Conservation (phyloP, 2,888 invertebrate species). For the Altica lythri region DNA sequence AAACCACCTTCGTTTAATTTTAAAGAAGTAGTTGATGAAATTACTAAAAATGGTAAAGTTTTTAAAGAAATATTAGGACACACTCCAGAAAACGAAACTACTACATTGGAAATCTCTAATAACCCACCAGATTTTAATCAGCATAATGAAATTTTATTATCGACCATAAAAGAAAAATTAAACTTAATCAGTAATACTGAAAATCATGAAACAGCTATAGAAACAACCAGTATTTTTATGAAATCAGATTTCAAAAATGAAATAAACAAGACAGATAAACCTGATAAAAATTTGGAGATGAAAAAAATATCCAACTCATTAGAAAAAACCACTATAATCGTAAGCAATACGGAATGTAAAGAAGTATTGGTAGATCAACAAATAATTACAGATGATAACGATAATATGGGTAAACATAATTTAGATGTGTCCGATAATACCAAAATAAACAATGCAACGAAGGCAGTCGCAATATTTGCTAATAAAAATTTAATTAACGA, state of each 20-base stretch:
- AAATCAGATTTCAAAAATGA: no score
- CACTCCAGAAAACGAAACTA: conserved; percentile 1
- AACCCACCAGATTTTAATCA: no score
- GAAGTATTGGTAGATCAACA: neutral
- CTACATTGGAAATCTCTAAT: conserved; percentile 3
- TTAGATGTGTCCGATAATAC: conserved; percentile 4
- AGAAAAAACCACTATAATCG: neutral
- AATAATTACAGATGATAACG: neutral
- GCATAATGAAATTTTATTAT: no score
- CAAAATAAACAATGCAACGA: conserved; percentile 19
- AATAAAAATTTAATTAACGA: conserved; percentile 52
- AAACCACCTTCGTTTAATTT: conserved; percentile 57
- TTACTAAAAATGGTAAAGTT: conserved; percentile 14
- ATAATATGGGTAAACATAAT: conserved; percentile 15
- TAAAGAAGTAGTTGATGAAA: conserved; percentile 23
- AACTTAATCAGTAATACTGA: neutral
- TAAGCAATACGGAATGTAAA: neutral
- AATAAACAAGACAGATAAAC: no score
- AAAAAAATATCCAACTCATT: neutral
- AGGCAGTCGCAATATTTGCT: conserved; percentile 51
- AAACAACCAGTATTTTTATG: no score
- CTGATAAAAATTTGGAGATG: neutral
- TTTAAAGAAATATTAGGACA: conserved; percentile 10
- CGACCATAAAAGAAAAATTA: neutral
- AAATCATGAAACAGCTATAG: neutral